These are phyloP conservation scores for Erpobdella octoculata DNA, from an alignment of 2,888 invertebrate genomes.

Conservation along the genomic window DNA sequence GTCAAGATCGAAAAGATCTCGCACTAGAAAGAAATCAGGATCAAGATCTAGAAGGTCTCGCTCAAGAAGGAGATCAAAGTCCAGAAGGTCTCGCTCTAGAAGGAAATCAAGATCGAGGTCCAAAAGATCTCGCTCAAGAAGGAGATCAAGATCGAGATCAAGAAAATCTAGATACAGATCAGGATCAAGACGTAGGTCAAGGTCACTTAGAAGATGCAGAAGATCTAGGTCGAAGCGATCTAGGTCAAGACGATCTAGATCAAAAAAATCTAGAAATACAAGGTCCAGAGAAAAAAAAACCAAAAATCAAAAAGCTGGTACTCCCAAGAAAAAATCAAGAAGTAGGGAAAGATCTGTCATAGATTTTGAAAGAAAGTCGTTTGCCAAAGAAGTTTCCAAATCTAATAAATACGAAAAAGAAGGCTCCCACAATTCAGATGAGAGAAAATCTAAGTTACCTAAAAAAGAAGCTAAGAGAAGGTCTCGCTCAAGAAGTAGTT, in stretches of 20 bases:
- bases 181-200: constrained; percentile 23
- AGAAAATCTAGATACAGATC: constrained; percentile 28
- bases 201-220: constrained; percentile 16
- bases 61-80: too few species aligned
- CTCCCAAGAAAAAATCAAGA: constrained; percentile 20
- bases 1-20: too few species aligned
- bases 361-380: not conserved
- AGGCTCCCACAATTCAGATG: not conserved
- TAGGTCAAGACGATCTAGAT: constrained; percentile 24
- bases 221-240: constrained; percentile 18
- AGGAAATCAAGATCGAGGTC: constrained; percentile 19
- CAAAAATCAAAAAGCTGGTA: constrained; percentile 13
- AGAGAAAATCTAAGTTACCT: not conserved
- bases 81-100: too few species aligned
- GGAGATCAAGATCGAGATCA: constrained; percentile 27
- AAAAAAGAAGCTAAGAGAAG: constrained; percentile 8
- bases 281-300: constrained; percentile 13
- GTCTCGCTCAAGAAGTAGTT: constrained; percentile 6
- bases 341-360: not conserved
- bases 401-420: not conserved
- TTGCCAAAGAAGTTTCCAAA: not conserved
- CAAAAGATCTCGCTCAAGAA: constrained; percentile 25
- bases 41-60: constrained; percentile 31
- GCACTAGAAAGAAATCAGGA: too few species aligned
- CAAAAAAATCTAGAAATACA: constrained; percentile 21